Evolutionary conservation across 2,113 vertebrate genomes (phyloP), one percentile per base, ranked within the genome.

Genomic region (Pyrgilauda ruficollis): DNA sequence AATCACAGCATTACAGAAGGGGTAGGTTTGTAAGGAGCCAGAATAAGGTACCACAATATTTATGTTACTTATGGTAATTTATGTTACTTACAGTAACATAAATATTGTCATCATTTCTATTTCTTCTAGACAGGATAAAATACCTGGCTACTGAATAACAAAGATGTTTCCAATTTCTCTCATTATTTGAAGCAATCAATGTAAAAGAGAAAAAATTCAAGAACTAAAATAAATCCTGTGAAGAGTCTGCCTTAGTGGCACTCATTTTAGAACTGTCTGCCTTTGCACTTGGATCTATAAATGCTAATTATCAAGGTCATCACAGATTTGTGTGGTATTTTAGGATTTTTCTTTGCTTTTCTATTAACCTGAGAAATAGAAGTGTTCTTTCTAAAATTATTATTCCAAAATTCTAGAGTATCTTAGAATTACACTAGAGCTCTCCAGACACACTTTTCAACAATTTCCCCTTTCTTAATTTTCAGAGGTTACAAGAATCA

Each of bases 311-410:
- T 69, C 50, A 90, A 78, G 66, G 63, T 87, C 62, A 90, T 82
- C 67, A 85, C 31, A 81, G 47, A 80, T 84, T 55, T 86, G 13
- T 46, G 68, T 50, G 63, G 21, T 88, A 83, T 85, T 76, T 92
- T 74, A 92, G 31, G 43, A 55, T 87, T 91, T 80, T 20, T 61
- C 58, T 76, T 59, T 82, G 35, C 43, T 26, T 91, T 85, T 90
- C 67, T 84, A 86, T 88, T 86, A 92, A 80, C 50, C 59, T 74
- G 35, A 72, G 64, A 84, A 93, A 94, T 74, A 88, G 39, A 85
- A 79, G 10, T 37, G 19, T 85, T 89, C 70, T 53, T 90, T 37
- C 56, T 72, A 91, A 84, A 84, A 88, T 58, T 55, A 69, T 43
- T 87, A 72, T n/a, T 79, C 55, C 58, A 83, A 76, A 86, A 87